A percentile compares a stretch with the other conserved stretches of the same genome.
Conservation (phyloP, 2,888 invertebrate genomes). For the Norana najaformis region DNA sequence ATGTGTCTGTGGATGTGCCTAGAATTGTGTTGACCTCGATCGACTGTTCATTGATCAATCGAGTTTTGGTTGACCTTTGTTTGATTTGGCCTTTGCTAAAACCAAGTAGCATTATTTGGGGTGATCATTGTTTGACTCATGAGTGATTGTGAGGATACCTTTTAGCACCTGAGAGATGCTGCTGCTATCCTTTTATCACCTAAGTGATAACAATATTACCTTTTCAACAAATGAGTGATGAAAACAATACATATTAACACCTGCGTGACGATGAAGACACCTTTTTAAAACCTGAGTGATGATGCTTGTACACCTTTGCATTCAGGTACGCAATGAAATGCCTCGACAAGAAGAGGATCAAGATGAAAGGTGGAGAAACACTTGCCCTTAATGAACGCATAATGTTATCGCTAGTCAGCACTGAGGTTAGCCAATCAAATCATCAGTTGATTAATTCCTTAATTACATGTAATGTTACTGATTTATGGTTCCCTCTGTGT, state of each 20-base stretch:
- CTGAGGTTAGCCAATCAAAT: constrained; percentile 77
- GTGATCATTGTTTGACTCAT: background rate
- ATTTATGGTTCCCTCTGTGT: background rate
- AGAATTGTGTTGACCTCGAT: no score
- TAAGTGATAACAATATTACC: background rate
- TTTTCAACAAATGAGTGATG: background rate
- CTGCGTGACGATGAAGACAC: background rate
- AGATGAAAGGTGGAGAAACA: constrained; percentile 98
- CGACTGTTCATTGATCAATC: background rate
- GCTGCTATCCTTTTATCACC: no score
- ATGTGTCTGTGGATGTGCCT: no score
- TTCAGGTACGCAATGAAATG: constrained; percentile 97
- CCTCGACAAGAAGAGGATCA: constrained; percentile 98
- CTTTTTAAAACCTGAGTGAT: no score
- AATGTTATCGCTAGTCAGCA: constrained; percentile 98
- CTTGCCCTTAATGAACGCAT: constrained; percentile 97
- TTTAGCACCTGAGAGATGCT: no score
- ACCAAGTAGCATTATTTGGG: background rate
- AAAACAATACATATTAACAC: background rate
- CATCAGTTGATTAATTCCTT: background rate
- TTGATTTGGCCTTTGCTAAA: background rate
- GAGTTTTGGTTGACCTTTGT: background rate
- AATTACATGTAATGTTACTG: background rate
- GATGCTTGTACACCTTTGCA: background rate
- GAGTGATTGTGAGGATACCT: background rate